Evolutionary conservation across 2,888 invertebrate genomes (phyloP).

Genomic region (Acanthosepion pharaonis): DNA sequence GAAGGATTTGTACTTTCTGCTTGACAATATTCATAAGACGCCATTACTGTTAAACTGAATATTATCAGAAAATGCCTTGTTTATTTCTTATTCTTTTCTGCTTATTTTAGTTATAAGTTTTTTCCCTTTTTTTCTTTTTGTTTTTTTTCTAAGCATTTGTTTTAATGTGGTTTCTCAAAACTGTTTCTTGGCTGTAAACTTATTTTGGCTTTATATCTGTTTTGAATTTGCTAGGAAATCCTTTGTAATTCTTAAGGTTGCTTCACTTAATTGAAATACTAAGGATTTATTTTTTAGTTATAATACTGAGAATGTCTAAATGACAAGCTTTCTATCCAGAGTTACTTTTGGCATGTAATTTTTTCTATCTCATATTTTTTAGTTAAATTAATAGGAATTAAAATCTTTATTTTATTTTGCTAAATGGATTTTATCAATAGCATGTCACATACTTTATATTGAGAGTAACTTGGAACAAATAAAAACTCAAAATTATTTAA

Average conservation of each 20-base stretch:
- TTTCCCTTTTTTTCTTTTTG: not conserved
- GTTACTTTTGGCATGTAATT: not conserved
- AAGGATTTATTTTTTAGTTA: not conserved
- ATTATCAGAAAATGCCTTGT: not conserved
- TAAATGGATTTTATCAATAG: not conserved
- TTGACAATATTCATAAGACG: not conserved
- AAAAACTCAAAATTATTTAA: not conserved
- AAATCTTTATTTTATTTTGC: slow-evolving; percentile 2
- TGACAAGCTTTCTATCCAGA: not conserved
- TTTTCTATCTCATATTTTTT: not conserved
- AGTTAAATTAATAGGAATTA: not conserved
- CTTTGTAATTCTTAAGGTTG: not conserved
- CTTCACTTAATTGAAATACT: not conserved
- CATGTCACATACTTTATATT: not conserved
- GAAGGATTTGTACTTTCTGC: not conserved
- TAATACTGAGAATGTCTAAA: not conserved
- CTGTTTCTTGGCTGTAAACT: not conserved
- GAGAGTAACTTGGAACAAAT: not conserved
- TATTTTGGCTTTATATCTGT: not conserved
- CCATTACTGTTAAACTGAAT: not conserved
- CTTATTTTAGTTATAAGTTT: not conserved
- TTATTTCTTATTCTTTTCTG: slow-evolving; percentile 1
- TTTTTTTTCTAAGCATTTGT: not conserved
- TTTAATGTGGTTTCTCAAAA: not conserved
- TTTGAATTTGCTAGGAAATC: not conserved